These are phyloP conservation scores for Gopherus flavomarginatus DNA, from an alignment of 2,113 vertebrate genomes.

Conservation along the genomic window DNA sequence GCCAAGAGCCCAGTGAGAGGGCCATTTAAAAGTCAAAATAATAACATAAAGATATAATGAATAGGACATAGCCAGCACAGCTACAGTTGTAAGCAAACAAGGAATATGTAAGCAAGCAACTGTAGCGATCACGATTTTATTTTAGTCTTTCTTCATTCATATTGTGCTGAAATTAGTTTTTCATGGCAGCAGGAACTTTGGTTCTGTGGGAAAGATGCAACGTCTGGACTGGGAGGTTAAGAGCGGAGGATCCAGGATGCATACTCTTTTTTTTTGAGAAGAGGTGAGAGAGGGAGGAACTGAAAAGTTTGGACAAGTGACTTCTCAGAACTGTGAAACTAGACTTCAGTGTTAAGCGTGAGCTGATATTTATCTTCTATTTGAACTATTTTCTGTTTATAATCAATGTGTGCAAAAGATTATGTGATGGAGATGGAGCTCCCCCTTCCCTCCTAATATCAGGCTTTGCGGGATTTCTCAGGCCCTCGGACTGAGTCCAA, in stretches of 20 bases:
- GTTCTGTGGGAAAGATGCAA: neutral
- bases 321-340: neutral
- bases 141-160: neutral
- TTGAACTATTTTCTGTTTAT: slow-evolving; percentile 9
- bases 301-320: neutral
- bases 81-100: neutral
- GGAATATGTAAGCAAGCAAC: neutral
- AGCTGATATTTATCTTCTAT: neutral
- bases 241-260: neutral
- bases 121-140: neutral
- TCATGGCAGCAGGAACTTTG: neutral
- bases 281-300: neutral
- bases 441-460: neutral
- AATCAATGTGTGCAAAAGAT: neutral
- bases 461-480: neutral
- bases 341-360: neutral
- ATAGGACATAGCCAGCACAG: neutral
- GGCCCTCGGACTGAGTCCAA: neutral
- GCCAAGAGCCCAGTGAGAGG: neutral
- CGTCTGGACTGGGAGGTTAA: neutral
- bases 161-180: neutral
- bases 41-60: neutral
- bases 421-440: neutral
- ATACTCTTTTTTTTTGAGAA: neutral
- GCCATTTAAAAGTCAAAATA: neutral